A percentile compares a stretch with the other conserved stretches of the same genome.
These are phyloP conservation scores for Siniperca scherzeri DNA, from an alignment of 2,797 vertebrate genomes.

Conservation along the genomic window DNA sequence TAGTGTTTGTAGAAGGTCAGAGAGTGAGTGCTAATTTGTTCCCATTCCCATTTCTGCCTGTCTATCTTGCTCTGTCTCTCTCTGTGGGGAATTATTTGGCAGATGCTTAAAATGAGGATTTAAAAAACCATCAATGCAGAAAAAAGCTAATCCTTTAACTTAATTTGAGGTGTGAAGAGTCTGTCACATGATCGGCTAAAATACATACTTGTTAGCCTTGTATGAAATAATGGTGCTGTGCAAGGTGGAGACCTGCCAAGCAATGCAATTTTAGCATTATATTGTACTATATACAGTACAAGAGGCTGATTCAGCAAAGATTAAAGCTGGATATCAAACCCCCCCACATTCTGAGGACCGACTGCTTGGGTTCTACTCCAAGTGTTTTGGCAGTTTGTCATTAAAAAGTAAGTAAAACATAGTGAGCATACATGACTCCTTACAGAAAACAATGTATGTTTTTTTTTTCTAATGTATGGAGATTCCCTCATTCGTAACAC, in stretches of 20 bases:
- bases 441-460: neutral
- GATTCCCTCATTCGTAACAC: no score
- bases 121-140: constrained; percentile 2
- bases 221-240: constrained; percentile 3
- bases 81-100: constrained; percentile 20
- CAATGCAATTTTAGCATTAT: neutral
- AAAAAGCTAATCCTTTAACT: constrained; percentile 6
- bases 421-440: neutral
- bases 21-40: constrained; percentile 70
- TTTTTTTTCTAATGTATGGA: no score
- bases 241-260: neutral
- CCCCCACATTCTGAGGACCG: neutral
- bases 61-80: neutral
- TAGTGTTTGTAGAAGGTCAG: constrained; percentile 65
- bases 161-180: constrained; percentile 36
- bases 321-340: neutral
- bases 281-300: neutral
- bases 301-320: neutral
- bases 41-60: constrained; percentile 30
- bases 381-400: no score
- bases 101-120: constrained; percentile 28
- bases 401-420: no score
- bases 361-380: neutral
- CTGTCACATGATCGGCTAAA: constrained; percentile 2
- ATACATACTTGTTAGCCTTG: constrained; percentile 2